A percentile compares a stretch with the other conserved stretches of the same genome.
Conservation (phyloP, 30 jellyfish, hydroid and myxozoan species). For the Chironex yamaguchii region DNA sequence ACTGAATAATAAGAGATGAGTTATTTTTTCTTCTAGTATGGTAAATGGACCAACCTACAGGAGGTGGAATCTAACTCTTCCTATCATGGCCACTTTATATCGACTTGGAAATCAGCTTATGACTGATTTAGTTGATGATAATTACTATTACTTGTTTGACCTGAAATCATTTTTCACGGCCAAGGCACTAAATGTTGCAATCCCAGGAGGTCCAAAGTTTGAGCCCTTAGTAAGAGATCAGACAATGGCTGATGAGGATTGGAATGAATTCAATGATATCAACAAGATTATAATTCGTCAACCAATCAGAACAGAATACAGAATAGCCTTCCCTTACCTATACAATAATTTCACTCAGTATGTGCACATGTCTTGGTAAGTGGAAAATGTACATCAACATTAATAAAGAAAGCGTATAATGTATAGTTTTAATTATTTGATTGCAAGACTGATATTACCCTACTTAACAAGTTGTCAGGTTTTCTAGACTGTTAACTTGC, state of each 20-base stretch:
- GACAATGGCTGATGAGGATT: slow-evolving; percentile 92
- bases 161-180: slow-evolving; percentile 98
- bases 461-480: too few species aligned
- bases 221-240: slow-evolving; percentile 97
- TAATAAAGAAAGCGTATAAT: too few species aligned
- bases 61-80: slow-evolving; percentile 89
- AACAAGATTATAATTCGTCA: slow-evolving; percentile 96
- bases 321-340: slow-evolving; percentile 97
- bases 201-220: slow-evolving; percentile 99
- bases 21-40: slow-evolving; percentile 62
- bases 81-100: slow-evolving; percentile 85
- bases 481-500: too few species aligned
- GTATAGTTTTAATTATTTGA: too few species aligned
- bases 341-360: slow-evolving; percentile 95
- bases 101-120: slow-evolving; percentile 98
- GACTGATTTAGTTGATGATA: slow-evolving; percentile 95
- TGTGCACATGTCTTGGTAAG: slow-evolving; percentile 96
- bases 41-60: slow-evolving; percentile 96
- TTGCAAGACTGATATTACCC: too few species aligned
- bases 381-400: too few species aligned
- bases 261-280: slow-evolving; percentile 99
- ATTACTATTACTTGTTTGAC: slow-evolving; percentile 93
- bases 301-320: slow-evolving; percentile 96
- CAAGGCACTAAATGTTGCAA: slow-evolving; percentile 96
- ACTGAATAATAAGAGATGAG: neutral